Evolutionary conservation across 2,113 vertebrate species (phyloP).

Genomic region (Chrysochloris asiatica): DNA sequence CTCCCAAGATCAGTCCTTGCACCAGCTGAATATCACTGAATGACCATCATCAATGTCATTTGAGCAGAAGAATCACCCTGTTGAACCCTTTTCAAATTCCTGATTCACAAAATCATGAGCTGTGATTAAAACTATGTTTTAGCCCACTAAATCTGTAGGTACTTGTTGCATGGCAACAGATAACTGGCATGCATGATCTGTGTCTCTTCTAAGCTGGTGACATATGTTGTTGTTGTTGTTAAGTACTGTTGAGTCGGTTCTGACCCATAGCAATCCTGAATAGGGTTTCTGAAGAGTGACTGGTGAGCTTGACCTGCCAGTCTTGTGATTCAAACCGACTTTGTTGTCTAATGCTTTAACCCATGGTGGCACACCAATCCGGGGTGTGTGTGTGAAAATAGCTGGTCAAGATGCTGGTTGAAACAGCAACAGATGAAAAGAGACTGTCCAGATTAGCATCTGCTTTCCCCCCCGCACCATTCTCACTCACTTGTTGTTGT

Average conservation of each 20-base stretch:
- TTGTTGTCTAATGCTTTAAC: no score
- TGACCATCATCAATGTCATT: not conserved
- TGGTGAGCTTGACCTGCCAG: no score
- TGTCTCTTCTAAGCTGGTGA: not conserved
- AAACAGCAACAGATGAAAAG: no score
- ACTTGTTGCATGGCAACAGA: not conserved
- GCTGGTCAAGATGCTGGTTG: not conserved
- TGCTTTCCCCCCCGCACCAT: no score
- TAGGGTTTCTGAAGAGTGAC: no score
- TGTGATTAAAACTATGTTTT: not conserved
- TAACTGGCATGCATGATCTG: not conserved
- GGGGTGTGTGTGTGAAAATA: not conserved
- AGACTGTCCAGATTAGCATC: no score
- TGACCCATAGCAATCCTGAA: no score
- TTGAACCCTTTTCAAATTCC: not conserved
- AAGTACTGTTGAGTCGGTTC: no score
- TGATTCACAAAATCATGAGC: not conserved
- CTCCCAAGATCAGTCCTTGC: not conserved
- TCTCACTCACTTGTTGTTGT: no score
- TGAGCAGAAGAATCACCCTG: not conserved
- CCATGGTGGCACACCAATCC: no score
- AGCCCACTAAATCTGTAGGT: not conserved
- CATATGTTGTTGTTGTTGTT: no score
- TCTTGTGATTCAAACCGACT: no score
- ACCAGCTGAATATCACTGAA: not conserved